phyloP scores from a whole-genome alignment of 2,888 invertebrate genomes.

The Lacanobia oleracea region DNA sequence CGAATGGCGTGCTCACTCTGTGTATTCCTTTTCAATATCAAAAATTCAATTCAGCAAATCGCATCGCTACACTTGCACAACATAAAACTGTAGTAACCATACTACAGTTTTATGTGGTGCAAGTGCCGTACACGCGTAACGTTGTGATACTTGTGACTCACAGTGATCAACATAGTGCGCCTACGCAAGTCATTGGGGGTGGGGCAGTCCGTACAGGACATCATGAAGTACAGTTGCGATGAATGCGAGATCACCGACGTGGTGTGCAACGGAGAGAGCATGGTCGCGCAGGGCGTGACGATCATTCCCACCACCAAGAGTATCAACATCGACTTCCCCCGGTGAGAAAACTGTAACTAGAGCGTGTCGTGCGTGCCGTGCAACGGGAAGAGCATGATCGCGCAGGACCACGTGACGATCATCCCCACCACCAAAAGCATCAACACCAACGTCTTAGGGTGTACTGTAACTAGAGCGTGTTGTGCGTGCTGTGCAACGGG shows the following conservation, averaged over 20 bases:
- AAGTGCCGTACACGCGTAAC: background rate
- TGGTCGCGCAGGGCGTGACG: conserved; percentile 54
- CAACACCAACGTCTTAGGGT: conserved; percentile 80
- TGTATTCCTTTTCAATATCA: too few relatives aligned
- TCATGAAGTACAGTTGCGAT: conserved; percentile 68
- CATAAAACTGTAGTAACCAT: too few relatives aligned
- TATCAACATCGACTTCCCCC: conserved; percentile 79
- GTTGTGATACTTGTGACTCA: background rate
- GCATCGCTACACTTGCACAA: too few relatives aligned
- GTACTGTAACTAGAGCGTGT: background rate
- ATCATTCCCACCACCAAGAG: conserved; percentile 69
- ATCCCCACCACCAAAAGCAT: conserved; percentile 70
- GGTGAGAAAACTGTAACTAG: conserved; percentile 62
- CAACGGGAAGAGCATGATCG: background rate
- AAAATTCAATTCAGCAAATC: too few relatives aligned
- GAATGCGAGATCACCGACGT: conserved; percentile 75
- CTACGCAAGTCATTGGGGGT: conserved; percentile 32
- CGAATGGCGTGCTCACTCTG: too few relatives aligned
- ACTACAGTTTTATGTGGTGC: too few relatives aligned
- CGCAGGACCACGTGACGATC: conserved; percentile 50
- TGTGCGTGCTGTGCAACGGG: too few relatives aligned
- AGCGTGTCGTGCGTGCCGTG: background rate
- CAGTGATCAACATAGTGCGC: conserved; percentile 36
- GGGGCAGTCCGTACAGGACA: conserved; percentile 69
- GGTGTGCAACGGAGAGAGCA: conserved; percentile 74